These are phyloP conservation scores for Drosophila mulleri DNA, from an alignment of 2,888 invertebrate species.

Conservation along the genomic window DNA sequence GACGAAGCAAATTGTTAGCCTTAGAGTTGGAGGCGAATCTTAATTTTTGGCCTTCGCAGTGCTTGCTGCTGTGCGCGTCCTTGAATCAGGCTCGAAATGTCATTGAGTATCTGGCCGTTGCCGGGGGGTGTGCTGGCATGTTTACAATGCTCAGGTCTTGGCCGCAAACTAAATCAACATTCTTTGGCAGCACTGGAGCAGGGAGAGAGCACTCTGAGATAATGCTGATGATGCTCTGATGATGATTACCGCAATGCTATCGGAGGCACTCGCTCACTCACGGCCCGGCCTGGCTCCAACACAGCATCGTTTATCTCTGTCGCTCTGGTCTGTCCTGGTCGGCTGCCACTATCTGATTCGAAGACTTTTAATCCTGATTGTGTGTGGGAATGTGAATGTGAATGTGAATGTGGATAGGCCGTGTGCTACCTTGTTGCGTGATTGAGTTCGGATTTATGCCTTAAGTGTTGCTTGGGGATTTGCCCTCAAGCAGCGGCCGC, in stretches of 20 bases:
- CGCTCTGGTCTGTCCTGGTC: not conserved
- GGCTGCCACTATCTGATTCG: slow-evolving; percentile 10
- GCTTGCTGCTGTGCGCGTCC: slow-evolving; percentile 30
- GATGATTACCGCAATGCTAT: slow-evolving; percentile 59
- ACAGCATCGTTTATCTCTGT: slow-evolving; percentile 65
- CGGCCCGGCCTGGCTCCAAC: slow-evolving; percentile 10
- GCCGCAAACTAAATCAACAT: slow-evolving; percentile 69
- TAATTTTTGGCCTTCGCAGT: slow-evolving; percentile 47
- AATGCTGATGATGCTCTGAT: slow-evolving; percentile 52
- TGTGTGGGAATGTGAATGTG: slow-evolving; percentile 8
- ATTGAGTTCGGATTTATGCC: slow-evolving; percentile 78
- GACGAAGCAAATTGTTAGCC: slow-evolving; percentile 1
- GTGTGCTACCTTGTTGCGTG: slow-evolving; percentile 55
- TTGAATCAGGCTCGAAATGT: slow-evolving; percentile 60
- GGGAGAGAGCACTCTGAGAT: slow-evolving; percentile 17
- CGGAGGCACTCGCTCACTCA: slow-evolving; percentile 52
- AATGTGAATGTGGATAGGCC: slow-evolving; percentile 7
- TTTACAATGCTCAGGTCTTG: slow-evolving; percentile 57
- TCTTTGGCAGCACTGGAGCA: slow-evolving; percentile 22
- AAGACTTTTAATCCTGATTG: slow-evolving; percentile 11
- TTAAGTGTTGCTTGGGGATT: slow-evolving; percentile 75
- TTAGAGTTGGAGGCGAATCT: not conserved
- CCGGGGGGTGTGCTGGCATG: slow-evolving; percentile 43
- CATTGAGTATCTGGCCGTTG: slow-evolving; percentile 46
- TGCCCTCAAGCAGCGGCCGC: slow-evolving; percentile 38